Evolutionary conservation across 2,797 vertebrate species (phyloP).

Genomic region (Sebastolobus alascanus): DNA sequence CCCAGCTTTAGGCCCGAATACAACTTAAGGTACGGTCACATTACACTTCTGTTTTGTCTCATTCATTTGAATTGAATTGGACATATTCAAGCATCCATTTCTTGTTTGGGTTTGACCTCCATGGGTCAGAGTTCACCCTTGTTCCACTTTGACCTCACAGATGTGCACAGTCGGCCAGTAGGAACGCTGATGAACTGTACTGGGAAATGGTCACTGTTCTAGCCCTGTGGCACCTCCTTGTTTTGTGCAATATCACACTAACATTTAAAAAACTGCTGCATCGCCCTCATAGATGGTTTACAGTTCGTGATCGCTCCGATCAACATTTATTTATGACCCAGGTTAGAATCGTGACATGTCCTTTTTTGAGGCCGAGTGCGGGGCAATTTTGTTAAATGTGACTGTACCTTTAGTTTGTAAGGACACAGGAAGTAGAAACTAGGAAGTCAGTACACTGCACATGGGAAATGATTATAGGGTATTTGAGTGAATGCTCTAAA

Average conservation of each 20-base stretch:
- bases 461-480: slow-evolving; percentile 8
- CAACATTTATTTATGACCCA: neutral
- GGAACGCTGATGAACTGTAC: slow-evolving; percentile 12
- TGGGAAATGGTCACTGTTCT: slow-evolving; percentile 12
- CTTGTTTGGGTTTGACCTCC: slow-evolving; percentile 5
- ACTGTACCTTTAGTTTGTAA: slow-evolving; percentile 14
- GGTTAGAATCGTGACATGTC: neutral
- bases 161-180: neutral
- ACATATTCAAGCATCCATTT: neutral
- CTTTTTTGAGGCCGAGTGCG: neutral
- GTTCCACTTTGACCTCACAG: slow-evolving; percentile 6
- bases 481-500: slow-evolving; percentile 13
- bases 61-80: slow-evolving; percentile 1
- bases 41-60: neutral
- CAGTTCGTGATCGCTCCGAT: neutral
- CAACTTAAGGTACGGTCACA: neutral
- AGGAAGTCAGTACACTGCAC: slow-evolving; percentile 26
- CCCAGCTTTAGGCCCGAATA: neutral
- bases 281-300: neutral
- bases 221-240: neutral
- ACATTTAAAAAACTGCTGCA: slow-evolving; percentile 11
- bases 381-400: slow-evolving; percentile 17
- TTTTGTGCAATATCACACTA: slow-evolving; percentile 11
- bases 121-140: neutral
- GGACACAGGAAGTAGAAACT: slow-evolving; percentile 17